Evolutionary conservation across 1,140 invertebrate species (phyloP), one percentile per base, ranked within the genome.

Genomic region (Luehdorfia chinensis): DNA sequence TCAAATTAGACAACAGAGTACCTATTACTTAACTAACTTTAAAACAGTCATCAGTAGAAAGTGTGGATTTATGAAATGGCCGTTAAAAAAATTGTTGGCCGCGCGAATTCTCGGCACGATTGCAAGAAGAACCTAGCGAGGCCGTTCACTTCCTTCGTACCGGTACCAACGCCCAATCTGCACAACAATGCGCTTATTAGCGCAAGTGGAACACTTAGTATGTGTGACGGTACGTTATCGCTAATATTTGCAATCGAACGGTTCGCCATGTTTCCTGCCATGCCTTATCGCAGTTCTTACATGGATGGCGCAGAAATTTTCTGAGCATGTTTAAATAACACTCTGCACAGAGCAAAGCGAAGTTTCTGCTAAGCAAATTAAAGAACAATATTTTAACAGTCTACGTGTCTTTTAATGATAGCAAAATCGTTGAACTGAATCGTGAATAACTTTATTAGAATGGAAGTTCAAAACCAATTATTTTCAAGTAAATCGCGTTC

Each of bases 101-200:
- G 37, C 54, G 45, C 55, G 49, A 57, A 77, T 69, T 79, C 72
- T 56, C 13, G 12, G 44, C 69, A 75, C 75, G 74, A 62, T 36
- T 65, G 47, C 67, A 75, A 64, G 58, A 75, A 80, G 67, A 71
- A 66, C 64, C 53, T 44, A 13, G 30, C 73, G 75, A 81, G 77
- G 71, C 66, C 77, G 55, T 58, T 71, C 59, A 70, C 74, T 74
- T 75, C 77, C 67, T 67, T 43, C 55, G 36, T 47, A 55, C 50
- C 50, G 47, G 27, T 31, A 43, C 33, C 28, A 45, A 49, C 46
- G 32, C 52, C 46, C 47, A 33, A 54, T 55, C 48, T 46, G 53
- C 53, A 48, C 23, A 52, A 47, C 31, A 52, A 57, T 45, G 30
- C 45, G 27, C 25, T 37, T 48, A 47, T 57, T 48, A 52, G 32